Conservation (phyloP, 2,797 vertebrate species). For the Neosilurus hyrtlii region DNA sequence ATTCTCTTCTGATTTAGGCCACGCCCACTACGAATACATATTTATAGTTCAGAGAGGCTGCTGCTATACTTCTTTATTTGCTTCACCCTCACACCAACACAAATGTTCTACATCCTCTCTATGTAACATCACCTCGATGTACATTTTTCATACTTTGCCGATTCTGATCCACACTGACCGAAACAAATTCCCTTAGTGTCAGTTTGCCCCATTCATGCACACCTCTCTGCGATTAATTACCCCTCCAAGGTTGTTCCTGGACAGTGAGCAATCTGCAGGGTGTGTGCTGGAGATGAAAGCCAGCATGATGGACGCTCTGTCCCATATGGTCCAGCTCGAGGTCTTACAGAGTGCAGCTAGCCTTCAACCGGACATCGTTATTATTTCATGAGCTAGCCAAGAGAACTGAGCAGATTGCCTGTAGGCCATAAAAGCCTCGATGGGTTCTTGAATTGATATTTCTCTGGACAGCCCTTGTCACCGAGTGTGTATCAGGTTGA, state of each 20-base stretch:
- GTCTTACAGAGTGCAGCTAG: constrained; percentile 48
- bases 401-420: constrained; percentile 49
- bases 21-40: background rate
- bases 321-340: constrained; percentile 27
- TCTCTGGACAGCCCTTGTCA: background rate
- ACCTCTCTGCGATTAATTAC: constrained; percentile 29
- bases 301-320: constrained; percentile 15
- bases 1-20: background rate
- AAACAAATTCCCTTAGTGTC: background rate
- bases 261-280: background rate
- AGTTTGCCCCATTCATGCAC: background rate
- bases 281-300: constrained; percentile 10
- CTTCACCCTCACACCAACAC: background rate
- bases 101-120: background rate
- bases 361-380: constrained; percentile 39
- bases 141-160: background rate
- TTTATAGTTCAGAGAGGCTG: background rate
- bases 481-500: background rate
- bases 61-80: background rate
- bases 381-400: constrained; percentile 46
- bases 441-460: background rate
- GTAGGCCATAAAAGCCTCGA: background rate
- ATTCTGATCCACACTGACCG: background rate
- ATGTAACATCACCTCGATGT: background rate
- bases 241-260: constrained; percentile 8